A percentile compares a stretch with the other conserved stretches of the same genome.
Conservation (phyloP, 1,140 invertebrate species). For the Hyposmocoma kahamanoa region DNA sequence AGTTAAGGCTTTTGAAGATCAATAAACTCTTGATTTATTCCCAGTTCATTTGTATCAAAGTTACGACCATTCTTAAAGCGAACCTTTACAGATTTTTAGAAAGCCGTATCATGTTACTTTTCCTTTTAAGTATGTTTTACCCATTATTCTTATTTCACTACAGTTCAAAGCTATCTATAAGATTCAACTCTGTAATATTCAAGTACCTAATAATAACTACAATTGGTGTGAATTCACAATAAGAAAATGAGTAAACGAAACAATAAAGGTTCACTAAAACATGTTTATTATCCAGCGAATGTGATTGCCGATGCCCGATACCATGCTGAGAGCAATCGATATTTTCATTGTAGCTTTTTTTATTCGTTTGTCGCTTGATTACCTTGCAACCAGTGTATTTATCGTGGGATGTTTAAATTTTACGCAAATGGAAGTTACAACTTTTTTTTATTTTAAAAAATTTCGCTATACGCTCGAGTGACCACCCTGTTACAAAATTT, state of each 20-base stretch:
- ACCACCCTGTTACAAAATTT: slow-evolving; percentile 15
- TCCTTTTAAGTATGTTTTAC: no score
- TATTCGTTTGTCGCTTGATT: slow-evolving; percentile 11
- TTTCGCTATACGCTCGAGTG: slow-evolving; percentile 14
- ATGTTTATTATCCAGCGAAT: slow-evolving; percentile 17
- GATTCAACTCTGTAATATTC: no score
- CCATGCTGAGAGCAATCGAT: slow-evolving; percentile 30
- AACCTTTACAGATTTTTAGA: no score
- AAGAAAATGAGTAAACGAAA: not conserved
- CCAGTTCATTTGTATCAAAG: no score
- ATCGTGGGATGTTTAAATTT: slow-evolving; percentile 5
- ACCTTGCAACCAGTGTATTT: not conserved
- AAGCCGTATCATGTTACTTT: no score
- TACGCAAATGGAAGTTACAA: not conserved
- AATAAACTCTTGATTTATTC: no score
- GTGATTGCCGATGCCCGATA: slow-evolving; percentile 26
- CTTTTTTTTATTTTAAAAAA: slow-evolving; percentile 10
- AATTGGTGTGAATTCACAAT: no score
- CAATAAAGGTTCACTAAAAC: slow-evolving; percentile 15
- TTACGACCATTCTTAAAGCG: no score
- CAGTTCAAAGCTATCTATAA: no score
- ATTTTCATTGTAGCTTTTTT: slow-evolving; percentile 27
- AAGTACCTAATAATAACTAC: no score
- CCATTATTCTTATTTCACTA: no score
- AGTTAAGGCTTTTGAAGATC: no score